Evolutionary conservation across 2,113 vertebrate species (phyloP).

Genomic region (Columbina picui): DNA sequence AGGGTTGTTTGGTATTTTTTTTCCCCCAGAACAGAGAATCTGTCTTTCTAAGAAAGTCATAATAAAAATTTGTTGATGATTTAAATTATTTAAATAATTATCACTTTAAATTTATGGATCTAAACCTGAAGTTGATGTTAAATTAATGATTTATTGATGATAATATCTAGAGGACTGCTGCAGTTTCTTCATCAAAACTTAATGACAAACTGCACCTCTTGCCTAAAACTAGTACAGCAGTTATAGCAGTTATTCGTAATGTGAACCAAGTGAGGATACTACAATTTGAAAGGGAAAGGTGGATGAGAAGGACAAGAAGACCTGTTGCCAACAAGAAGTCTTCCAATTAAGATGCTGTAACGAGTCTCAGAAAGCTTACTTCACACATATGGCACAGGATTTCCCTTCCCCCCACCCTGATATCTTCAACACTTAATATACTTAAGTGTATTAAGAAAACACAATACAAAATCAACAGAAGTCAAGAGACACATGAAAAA

Average conservation of each 20-base stretch:
- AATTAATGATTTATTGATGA: neutral
- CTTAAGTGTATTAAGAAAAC: too few species aligned
- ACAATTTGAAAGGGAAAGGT: neutral
- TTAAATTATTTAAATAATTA: neutral
- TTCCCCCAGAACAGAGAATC: neutral
- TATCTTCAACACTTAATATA: neutral
- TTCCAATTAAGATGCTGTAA: neutral
- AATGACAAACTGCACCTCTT: neutral
- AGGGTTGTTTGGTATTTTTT: neutral
- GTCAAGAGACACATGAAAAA: neutral
- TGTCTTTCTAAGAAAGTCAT: neutral
- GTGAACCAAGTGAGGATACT: neutral
- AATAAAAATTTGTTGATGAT: neutral
- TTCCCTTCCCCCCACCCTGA: fast-evolving
- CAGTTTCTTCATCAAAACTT: neutral
- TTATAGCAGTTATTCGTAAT: neutral
- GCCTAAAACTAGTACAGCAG: neutral
- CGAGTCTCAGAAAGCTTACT: neutral
- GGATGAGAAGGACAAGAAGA: neutral
- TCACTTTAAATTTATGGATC: neutral
- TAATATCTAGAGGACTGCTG: neutral
- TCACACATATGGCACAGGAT: neutral
- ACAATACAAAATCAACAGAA: neutral
- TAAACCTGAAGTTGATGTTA: neutral
- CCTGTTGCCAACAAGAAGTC: neutral